A percentile compares a stretch with the other conserved stretches of the same genome.
phyloP scores from a whole-genome alignment of 2,888 invertebrate species.

The Apotomis capreana region DNA sequence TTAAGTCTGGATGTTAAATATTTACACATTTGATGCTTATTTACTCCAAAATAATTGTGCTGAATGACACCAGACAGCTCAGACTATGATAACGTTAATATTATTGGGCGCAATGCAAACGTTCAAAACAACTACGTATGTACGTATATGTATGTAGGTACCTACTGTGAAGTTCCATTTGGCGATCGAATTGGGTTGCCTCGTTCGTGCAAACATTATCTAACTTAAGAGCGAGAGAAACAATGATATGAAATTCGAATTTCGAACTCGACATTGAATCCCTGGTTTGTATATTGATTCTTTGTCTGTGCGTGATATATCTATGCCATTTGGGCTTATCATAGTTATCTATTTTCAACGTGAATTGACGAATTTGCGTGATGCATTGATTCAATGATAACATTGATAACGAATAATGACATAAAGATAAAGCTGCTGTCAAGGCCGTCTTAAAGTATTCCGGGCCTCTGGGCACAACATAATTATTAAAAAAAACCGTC shows the following conservation, averaged over 20 bases:
- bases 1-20: constrained; percentile 8
- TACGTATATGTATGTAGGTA: too few species aligned
- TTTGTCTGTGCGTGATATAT: constrained; percentile 13
- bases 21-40: neutral
- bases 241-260: too few species aligned
- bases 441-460: too few species aligned
- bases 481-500: too few species aligned
- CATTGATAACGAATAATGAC: neutral
- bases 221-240: too few species aligned
- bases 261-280: too few species aligned
- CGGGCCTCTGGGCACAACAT: too few species aligned
- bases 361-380: constrained; percentile 16
- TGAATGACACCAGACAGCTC: constrained; percentile 8
- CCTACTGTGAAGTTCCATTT: too few species aligned
- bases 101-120: constrained; percentile 14
- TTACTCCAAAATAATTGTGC: neutral
- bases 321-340: constrained; percentile 29
- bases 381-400: constrained; percentile 16
- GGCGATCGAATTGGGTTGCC: too few species aligned
- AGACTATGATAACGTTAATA: constrained; percentile 10
- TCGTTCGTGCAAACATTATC: too few species aligned
- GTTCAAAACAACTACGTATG: constrained; percentile 5
- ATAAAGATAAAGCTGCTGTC: too few species aligned
- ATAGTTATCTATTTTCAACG: constrained; percentile 18
- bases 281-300: neutral